phyloP scores from a whole-genome alignment of 2,113 vertebrate genomes.

The Psittacula cyanocephala region DNA sequence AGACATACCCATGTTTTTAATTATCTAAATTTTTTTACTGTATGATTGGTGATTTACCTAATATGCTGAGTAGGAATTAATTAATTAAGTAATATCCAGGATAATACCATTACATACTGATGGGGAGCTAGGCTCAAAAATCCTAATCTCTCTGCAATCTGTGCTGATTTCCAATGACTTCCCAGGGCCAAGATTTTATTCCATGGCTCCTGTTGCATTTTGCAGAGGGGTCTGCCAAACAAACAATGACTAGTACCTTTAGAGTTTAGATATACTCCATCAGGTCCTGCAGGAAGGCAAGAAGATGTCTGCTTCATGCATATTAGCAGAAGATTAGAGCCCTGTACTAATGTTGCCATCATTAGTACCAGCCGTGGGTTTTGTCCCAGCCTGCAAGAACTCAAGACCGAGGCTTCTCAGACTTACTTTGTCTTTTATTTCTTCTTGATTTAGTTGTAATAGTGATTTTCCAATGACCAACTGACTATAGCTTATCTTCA shows the following conservation, averaged over 20 bases:
- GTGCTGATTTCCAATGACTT: neutral
- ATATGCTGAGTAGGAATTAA: neutral
- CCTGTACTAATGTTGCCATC: neutral
- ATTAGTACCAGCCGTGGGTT: neutral
- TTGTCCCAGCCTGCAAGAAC: neutral
- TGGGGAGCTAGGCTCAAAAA: neutral
- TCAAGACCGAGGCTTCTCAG: neutral
- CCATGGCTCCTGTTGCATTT: neutral
- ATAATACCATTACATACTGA: neutral
- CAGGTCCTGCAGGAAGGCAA: neutral
- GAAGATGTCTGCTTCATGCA: neutral
- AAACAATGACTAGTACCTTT: neutral
- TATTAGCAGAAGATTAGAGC: neutral
- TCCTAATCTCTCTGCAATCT: neutral
- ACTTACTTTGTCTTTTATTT: neutral
- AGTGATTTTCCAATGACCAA: neutral
- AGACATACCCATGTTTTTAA: neutral
- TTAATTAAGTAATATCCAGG: neutral
- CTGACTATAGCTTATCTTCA: neutral
- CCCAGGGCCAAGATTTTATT: neutral
- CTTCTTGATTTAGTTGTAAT: neutral
- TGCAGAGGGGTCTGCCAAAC: neutral
- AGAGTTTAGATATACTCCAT: neutral
- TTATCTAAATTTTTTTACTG: neutral
- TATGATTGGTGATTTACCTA: neutral